Evolutionary conservation across 1,140 invertebrate species (phyloP).

Genomic region (Formica exsecta): DNA sequence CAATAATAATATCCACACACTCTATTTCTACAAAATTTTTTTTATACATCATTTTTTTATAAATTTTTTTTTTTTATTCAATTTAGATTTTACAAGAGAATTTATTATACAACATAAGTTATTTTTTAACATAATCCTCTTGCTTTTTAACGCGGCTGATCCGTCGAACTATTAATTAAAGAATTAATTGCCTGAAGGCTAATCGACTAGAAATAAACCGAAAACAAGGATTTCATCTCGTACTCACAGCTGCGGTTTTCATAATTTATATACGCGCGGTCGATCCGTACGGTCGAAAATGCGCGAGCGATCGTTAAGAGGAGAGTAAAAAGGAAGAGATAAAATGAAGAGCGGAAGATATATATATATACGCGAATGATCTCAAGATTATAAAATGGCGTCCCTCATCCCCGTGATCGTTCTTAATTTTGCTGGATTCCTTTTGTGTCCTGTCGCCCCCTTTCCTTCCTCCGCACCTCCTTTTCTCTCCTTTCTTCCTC

Average conservation of each 20-base stretch:
- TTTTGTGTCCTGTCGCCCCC: conserved; percentile 68
- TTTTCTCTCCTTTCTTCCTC: conserved; percentile 3
- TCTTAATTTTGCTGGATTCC: conserved; percentile 74
- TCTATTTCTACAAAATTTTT: no score
- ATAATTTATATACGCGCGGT: background rate
- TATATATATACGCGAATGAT: conserved; percentile 67
- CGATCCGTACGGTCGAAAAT: conserved; percentile 25
- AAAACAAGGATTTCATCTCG: background rate
- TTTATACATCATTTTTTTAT: no score
- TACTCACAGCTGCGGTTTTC: background rate
- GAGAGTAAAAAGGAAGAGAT: conserved; percentile 52
- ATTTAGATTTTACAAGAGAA: no score
- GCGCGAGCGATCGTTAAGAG: conserved; percentile 20
- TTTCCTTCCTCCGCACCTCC: background rate
- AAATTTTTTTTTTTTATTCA: no score
- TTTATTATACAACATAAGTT: no score
- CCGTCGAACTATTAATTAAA: no score
- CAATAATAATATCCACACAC: background rate
- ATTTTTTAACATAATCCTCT: no score
- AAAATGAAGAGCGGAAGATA: conserved; percentile 68
- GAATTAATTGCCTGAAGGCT: background rate
- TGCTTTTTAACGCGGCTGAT: no score
- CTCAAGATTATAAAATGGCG: conserved; percentile 80
- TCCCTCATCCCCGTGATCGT: conserved; percentile 70
- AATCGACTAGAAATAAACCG: background rate